Percentiles rank a stretch among this genome's conserved stretches.
phyloP scores from a whole-genome alignment of 2,113 vertebrate genomes.

The Vulpes lagopus region DNA sequence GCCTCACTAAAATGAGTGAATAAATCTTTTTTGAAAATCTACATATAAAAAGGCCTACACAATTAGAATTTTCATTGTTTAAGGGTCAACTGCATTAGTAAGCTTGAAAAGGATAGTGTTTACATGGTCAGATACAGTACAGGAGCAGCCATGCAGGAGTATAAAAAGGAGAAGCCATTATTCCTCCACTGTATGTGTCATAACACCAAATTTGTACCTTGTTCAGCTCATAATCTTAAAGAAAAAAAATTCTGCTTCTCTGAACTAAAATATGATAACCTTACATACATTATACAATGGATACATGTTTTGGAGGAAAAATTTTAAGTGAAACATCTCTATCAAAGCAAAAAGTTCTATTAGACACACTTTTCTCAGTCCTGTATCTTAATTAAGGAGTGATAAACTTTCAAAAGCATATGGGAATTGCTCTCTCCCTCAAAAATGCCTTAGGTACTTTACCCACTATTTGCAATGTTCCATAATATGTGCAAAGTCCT shows the following conservation, averaged over 20 bases:
- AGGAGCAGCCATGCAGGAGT: neutral
- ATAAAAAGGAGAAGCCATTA: neutral
- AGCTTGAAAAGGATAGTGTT: neutral
- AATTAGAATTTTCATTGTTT: neutral
- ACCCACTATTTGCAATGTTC: neutral
- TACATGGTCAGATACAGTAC: neutral
- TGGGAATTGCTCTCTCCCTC: neutral
- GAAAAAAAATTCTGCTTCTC: neutral
- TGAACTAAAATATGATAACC: neutral
- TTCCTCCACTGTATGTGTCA: neutral
- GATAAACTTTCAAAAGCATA: neutral
- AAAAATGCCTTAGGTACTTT: neutral
- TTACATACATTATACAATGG: neutral
- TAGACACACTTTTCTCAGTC: neutral
- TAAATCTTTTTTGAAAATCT: neutral
- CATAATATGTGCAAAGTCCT: neutral
- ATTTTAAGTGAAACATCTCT: neutral
- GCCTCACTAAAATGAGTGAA: neutral
- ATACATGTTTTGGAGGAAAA: neutral
- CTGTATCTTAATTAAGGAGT: neutral
- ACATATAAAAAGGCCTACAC: neutral
- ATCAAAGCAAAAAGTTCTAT: neutral
- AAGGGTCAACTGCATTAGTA: neutral
- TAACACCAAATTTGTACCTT: neutral
- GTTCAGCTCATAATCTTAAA: neutral